These are phyloP conservation scores for Ctenosaura bakeri DNA, from an alignment of 2,797 vertebrate species.

Conservation along the genomic window DNA sequence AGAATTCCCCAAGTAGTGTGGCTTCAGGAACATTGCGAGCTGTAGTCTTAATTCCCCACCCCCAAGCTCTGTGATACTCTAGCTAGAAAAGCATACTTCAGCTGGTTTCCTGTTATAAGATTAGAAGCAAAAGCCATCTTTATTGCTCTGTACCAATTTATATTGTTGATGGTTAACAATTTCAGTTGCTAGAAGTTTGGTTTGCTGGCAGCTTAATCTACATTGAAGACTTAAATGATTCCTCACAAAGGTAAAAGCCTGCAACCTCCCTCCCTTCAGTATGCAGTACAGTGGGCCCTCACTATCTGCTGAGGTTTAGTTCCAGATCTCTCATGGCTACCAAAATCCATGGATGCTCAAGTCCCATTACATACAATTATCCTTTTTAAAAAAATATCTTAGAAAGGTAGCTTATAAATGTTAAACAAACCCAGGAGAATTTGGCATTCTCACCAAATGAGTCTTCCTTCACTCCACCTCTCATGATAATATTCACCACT, in stretches of 20 bases:
- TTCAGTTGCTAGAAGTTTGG: not conserved
- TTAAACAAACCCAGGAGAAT: not conserved
- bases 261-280: not conserved
- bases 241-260: not conserved
- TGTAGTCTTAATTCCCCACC: too few relatives aligned
- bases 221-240: not conserved
- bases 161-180: not conserved
- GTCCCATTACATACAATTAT: too few relatives aligned
- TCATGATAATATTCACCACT: not conserved
- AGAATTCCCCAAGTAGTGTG: too few relatives aligned
- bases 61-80: too few relatives aligned
- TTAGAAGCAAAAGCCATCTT: not conserved
- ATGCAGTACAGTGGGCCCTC: too few relatives aligned
- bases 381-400: not conserved
- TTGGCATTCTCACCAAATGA: conserved; percentile 15
- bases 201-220: not conserved
- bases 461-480: conserved; percentile 3
- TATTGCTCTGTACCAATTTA: not conserved
- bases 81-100: too few relatives aligned
- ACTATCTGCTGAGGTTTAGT: too few relatives aligned
- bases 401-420: not conserved
- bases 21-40: too few relatives aligned
- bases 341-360: too few relatives aligned
- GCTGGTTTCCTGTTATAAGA: not conserved
- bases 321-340: too few relatives aligned